These are phyloP conservation scores for Luidia sarsii DNA, from an alignment of 53 echinoderm and acorn worm genomes.

Conservation along the genomic window DNA sequence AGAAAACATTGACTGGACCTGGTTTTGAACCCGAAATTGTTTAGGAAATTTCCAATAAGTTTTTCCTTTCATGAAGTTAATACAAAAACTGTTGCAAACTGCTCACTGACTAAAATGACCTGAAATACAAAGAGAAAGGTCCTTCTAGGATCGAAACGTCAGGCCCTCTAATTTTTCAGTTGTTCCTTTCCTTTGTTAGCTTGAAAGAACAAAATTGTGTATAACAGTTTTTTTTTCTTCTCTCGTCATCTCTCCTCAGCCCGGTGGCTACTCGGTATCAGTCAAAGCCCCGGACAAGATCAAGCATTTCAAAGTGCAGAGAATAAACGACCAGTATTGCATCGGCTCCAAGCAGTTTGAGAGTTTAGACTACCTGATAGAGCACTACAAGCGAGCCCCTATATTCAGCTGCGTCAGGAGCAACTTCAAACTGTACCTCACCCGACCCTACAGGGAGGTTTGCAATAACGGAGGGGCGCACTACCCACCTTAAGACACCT, in stretches of 20 bases:
- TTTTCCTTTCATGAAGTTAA: too few relatives aligned
- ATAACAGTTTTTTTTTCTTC: conserved; percentile 2
- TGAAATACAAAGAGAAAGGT: too few relatives aligned
- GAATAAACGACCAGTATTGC: conserved; percentile 62
- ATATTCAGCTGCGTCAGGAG: conserved; percentile 82
- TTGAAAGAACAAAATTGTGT: too few relatives aligned
- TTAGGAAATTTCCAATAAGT: too few relatives aligned
- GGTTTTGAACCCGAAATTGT: too few relatives aligned
- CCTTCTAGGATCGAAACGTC: too few relatives aligned
- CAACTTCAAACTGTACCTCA: conserved; percentile 66
- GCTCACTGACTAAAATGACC: too few relatives aligned
- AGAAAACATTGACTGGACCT: too few relatives aligned
- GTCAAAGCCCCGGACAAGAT: conserved; percentile 91
- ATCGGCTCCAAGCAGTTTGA: conserved; percentile 95
- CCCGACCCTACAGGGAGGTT: conserved; percentile 50
- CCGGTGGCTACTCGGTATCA: conserved; percentile 92
- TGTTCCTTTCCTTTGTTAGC: background rate
- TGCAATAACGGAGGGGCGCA: conserved; percentile 47
- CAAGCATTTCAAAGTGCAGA: conserved; percentile 96
- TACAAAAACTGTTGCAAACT: too few relatives aligned
- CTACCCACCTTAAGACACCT: conserved; percentile 52
- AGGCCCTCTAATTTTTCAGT: too few relatives aligned
- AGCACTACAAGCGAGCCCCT: conserved; percentile 92
- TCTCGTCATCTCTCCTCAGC: conserved; percentile 59
- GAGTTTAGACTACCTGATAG: conserved; percentile 83